Evolutionary conservation across 2,113 vertebrate species (phyloP).

Genomic region (Formicarius rufipectus): DNA sequence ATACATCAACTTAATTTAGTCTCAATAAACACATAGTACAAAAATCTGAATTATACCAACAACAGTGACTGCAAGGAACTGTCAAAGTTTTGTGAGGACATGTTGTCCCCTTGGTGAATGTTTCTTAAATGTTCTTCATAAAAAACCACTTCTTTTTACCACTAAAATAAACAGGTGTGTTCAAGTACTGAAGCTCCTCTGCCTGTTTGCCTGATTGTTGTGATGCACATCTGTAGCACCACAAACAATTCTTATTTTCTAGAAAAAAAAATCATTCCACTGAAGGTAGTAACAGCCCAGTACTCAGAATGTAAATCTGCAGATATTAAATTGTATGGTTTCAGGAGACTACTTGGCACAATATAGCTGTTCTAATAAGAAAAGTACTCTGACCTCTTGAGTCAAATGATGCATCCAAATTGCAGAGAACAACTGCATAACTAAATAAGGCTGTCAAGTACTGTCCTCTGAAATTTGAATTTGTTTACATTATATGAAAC

Average conservation of each 20-base stretch:
- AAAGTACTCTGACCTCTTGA: neutral
- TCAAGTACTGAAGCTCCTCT: neutral
- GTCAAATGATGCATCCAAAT: neutral
- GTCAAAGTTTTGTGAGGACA: neutral
- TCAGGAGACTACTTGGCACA: neutral
- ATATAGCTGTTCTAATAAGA: neutral
- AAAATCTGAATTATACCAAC: neutral
- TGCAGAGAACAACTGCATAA: neutral
- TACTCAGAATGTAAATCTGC: neutral
- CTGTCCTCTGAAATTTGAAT: neutral
- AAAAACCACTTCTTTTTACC: neutral
- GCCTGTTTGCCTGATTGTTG: neutral
- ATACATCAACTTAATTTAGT: neutral
- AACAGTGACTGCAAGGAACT: neutral
- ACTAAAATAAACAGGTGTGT: neutral
- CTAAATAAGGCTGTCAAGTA: neutral
- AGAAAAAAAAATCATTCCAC: neutral
- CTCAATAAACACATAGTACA: neutral
- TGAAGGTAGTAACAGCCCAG: neutral
- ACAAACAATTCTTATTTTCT: neutral
- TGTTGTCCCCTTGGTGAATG: neutral
- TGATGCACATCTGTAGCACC: neutral
- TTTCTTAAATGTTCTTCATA: neutral
- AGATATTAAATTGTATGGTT: neutral
- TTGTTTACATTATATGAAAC: neutral